Percentiles rank a stretch among this genome's conserved stretches.
Conservation (phyloP, 30 jellyfish, hydroid and myxozoan genomes). For the Aurelia sp. region DNA sequence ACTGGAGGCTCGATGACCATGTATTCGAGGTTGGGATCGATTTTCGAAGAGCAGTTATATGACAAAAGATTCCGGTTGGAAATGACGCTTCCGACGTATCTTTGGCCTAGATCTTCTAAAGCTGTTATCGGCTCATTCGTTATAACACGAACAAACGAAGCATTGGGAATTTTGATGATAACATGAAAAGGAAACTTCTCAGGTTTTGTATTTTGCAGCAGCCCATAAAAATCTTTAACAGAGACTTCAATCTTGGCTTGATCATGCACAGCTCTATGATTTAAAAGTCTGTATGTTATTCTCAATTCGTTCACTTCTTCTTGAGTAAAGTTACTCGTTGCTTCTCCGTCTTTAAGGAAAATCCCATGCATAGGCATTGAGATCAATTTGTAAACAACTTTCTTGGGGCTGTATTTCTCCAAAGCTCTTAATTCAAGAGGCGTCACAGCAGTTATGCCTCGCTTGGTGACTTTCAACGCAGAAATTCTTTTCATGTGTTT, state of each 20-base stretch:
- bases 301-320: slow-evolving; percentile 64
- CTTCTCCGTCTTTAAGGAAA: slow-evolving; percentile 39
- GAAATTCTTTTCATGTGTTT: slow-evolving; percentile 33
- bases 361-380: slow-evolving; percentile 44
- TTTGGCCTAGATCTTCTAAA: slow-evolving; percentile 19
- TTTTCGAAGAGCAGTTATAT: slow-evolving; percentile 30
- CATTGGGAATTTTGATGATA: slow-evolving; percentile 19
- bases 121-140: slow-evolving; percentile 53
- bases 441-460: slow-evolving; percentile 50
- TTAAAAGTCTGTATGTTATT: slow-evolving; percentile 16
- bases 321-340: slow-evolving; percentile 46
- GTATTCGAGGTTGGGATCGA: slow-evolving; percentile 37
- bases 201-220: not conserved
- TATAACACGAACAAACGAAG: slow-evolving; percentile 6
- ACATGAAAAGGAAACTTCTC: slow-evolving; percentile 37
- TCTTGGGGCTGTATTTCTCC: slow-evolving; percentile 41
- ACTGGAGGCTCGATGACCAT: slow-evolving; percentile 64
- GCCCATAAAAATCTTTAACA: slow-evolving; percentile 22
- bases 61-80: slow-evolving; percentile 39
- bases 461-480: slow-evolving; percentile 13
- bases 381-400: slow-evolving; percentile 28
- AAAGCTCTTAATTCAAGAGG: slow-evolving; percentile 69
- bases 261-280: slow-evolving; percentile 29
- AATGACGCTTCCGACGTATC: slow-evolving; percentile 38
- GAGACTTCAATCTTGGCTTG: slow-evolving; percentile 6